A percentile compares a stretch with the other conserved stretches of the same genome.
Evolutionary conservation across 2,797 vertebrate species (phyloP).

Genomic region (Sus cebifrons): DNA sequence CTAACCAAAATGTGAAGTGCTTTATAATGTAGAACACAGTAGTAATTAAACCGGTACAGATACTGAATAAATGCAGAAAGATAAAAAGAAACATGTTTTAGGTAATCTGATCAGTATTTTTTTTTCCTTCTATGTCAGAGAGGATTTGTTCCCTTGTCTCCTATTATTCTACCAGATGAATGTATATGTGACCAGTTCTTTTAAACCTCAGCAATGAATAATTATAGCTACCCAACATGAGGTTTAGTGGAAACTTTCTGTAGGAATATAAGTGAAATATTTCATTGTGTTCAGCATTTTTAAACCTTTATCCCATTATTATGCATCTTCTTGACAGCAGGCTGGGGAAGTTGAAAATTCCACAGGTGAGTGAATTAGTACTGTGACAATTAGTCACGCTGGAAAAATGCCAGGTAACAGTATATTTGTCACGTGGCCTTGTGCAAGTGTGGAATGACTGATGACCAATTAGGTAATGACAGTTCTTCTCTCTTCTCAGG

Average conservation of each 20-base stretch:
- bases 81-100: neutral
- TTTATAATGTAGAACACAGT: conserved; percentile 61
- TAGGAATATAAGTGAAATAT: conserved; percentile 64
- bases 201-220: neutral
- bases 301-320: conserved; percentile 70
- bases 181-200: neutral
- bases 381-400: conserved; percentile 34
- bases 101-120: neutral
- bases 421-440: neutral
- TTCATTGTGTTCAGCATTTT: conserved; percentile 16
- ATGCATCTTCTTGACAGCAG: conserved; percentile 74
- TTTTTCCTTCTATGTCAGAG: conserved; percentile 1
- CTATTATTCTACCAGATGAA: conserved; percentile 20
- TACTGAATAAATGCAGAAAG: neutral
- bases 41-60: conserved; percentile 51
- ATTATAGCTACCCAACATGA: conserved; percentile 20
- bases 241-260: conserved; percentile 40
- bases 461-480: neutral
- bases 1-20: conserved; percentile 31
- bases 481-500: neutral
- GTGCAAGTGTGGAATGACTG: conserved; percentile 53
- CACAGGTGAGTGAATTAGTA: conserved; percentile 81
- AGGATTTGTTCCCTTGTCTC: conserved; percentile 17
- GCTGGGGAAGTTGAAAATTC: conserved; percentile 64
- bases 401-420: conserved; percentile 26